Evolutionary conservation across 2,888 invertebrate species (phyloP).

Genomic region (Hydrotaea cyrtoneurina): DNA sequence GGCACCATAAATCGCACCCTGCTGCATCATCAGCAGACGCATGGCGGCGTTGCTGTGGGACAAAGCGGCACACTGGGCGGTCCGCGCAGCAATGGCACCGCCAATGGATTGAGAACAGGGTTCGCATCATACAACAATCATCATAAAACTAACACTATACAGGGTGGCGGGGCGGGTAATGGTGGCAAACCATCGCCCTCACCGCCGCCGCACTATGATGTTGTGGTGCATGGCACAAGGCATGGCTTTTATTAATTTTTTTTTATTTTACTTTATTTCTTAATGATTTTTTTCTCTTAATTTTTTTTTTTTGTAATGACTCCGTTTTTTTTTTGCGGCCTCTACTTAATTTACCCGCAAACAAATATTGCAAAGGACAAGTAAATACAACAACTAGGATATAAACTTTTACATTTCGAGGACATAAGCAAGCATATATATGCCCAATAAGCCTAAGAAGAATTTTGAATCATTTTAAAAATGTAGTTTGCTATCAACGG

Average conservation of each 20-base stretch:
- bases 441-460: too few relatives aligned
- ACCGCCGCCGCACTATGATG: slow-evolving; percentile 81
- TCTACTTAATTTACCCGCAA: neutral
- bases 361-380: neutral
- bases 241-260: slow-evolving; percentile 79
- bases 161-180: slow-evolving; percentile 72
- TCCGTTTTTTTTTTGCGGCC: slow-evolving; percentile 8
- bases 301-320: slow-evolving; percentile 48
- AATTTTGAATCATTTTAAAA: too few relatives aligned
- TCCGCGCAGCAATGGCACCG: slow-evolving; percentile 68
- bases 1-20: slow-evolving; percentile 81
- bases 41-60: slow-evolving; percentile 68
- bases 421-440: neutral
- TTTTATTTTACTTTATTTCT: slow-evolving; percentile 62
- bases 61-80: slow-evolving; percentile 70
- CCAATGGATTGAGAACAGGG: slow-evolving; percentile 70
- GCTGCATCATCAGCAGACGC: slow-evolving; percentile 79
- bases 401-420: neutral
- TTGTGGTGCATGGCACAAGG: slow-evolving; percentile 82
- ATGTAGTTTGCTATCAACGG: too few relatives aligned
- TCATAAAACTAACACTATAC: slow-evolving; percentile 77
- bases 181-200: slow-evolving; percentile 79
- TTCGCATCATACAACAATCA: slow-evolving; percentile 75
- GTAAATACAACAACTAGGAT: neutral
- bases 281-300: slow-evolving; percentile 29